Evolutionary conservation across 2,888 invertebrate genomes (phyloP).

Genomic region (Lepidochrysops patricia): DNA sequence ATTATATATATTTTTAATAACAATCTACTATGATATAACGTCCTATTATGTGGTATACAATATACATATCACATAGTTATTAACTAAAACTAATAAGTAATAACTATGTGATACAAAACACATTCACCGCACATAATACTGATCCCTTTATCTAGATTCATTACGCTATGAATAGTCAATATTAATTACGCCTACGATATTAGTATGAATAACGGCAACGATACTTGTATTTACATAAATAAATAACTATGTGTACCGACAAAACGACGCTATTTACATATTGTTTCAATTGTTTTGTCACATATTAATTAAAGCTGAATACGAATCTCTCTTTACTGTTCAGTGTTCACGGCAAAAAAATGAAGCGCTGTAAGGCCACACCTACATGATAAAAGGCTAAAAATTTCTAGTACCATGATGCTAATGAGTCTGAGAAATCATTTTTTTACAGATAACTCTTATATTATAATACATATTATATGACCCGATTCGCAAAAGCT

Average conservation of each 20-base stretch:
- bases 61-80: neutral
- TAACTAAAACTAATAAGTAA: neutral
- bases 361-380: no score
- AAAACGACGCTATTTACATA: neutral
- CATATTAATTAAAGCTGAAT: neutral
- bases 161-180: constrained; percentile 3
- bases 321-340: no score
- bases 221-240: constrained; percentile 1
- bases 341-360: no score
- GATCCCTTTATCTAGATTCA: constrained; percentile 5
- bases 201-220: constrained; percentile 2
- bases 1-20: no score
- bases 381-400: no score
- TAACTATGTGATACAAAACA: constrained; percentile 5
- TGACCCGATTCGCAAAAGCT: no score
- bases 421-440: no score
- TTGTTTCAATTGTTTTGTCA: neutral
- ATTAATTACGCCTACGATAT: neutral
- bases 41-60: neutral
- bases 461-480: no score
- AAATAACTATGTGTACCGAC: neutral
- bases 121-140: neutral
- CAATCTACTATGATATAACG: no score
- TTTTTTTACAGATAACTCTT: no score
- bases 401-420: no score